A percentile compares a stretch with the other conserved stretches of the same genome.
Evolutionary conservation across 2,797 vertebrate species (phyloP).

Genomic region (Graptemys geographica): DNA sequence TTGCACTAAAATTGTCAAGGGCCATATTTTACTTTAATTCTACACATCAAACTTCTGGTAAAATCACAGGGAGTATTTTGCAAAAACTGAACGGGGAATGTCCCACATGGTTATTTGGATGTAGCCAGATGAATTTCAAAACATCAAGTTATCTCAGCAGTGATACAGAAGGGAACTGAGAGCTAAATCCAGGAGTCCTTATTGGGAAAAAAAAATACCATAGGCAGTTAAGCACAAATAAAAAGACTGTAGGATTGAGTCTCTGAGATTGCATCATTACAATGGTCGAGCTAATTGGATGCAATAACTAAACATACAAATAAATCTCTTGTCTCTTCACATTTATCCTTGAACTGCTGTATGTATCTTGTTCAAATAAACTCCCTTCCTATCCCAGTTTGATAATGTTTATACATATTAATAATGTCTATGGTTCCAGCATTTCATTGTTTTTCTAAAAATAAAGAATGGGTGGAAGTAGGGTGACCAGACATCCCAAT

Average conservation of each 20-base stretch:
- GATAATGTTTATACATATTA: not conserved
- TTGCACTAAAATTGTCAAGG: not conserved
- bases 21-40: not conserved
- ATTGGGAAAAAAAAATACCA: not conserved
- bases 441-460: not conserved
- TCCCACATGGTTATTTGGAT: not conserved
- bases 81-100: not conserved
- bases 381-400: not conserved
- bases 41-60: not conserved
- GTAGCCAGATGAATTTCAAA: not conserved
- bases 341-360: no score
- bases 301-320: not conserved
- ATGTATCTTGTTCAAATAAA: not conserved
- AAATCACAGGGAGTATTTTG: not conserved
- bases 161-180: not conserved
- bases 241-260: not conserved
- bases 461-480: not conserved
- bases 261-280: not conserved
- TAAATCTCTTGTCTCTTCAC: no score
- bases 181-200: not conserved
- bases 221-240: not conserved
- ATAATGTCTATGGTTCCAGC: not conserved
- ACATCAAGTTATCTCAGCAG: not conserved
- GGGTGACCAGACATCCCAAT: not conserved
- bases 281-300: not conserved